These are phyloP conservation scores for Solea solea DNA, from an alignment of 2,113 vertebrate species.

Conservation along the genomic window DNA sequence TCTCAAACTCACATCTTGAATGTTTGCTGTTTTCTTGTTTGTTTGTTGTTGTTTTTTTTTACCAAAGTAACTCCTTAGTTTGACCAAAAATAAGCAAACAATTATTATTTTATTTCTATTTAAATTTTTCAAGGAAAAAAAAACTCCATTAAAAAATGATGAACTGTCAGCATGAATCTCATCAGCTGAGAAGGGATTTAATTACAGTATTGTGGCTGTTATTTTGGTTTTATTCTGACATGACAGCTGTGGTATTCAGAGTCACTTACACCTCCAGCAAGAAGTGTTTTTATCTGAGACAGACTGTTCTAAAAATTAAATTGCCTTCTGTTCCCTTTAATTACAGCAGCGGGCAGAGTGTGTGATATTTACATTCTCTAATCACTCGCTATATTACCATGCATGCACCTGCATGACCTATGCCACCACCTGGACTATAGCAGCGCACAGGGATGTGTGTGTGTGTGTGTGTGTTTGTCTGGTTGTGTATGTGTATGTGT, in stretches of 20 bases:
- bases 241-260: constrained; percentile 38
- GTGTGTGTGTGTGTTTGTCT: constrained; percentile 4
- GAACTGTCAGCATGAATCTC: too few relatives aligned
- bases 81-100: too few relatives aligned
- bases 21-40: too few relatives aligned
- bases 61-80: too few relatives aligned
- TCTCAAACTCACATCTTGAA: too few relatives aligned
- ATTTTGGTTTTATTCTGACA: not conserved
- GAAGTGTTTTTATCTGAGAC: constrained; percentile 35
- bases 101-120: too few relatives aligned
- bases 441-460: not conserved
- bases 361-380: constrained; percentile 75
- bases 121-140: too few relatives aligned
- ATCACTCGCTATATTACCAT: constrained; percentile 66
- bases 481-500: constrained; percentile 3
- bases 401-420: constrained; percentile 49
- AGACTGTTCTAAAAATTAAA: constrained; percentile 33
- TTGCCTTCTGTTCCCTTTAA: constrained; percentile 65
- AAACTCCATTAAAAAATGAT: too few relatives aligned
- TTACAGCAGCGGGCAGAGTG: constrained; percentile 54
- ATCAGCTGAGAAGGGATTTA: not conserved
- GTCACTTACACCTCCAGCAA: constrained; percentile 37
- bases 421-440: constrained; percentile 28
- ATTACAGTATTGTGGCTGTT: constrained; percentile 6
- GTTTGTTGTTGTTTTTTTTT: too few relatives aligned